Base-by-base conservation (phyloP, 2,797 vertebrate genomes). In the Erethizon dorsatum region DNA sequence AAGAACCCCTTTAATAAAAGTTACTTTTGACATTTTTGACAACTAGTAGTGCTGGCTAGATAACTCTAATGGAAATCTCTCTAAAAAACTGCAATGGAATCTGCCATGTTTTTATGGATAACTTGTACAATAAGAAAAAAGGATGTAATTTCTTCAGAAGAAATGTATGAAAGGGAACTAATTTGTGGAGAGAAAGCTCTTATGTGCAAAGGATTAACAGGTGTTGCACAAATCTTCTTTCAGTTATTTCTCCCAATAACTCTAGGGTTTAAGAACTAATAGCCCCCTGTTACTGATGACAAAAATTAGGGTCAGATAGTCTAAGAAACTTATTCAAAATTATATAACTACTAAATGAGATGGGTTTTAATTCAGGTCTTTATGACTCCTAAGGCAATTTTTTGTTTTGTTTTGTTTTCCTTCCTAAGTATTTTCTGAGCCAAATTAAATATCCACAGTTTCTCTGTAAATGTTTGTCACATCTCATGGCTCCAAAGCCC, bases 131-230 rank as follows among this genome's bases (percentile, higher is more conserved):
- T 69, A 56, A 83, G 41, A 75, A 83, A 50, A 33, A 26, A 82
- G 65, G 47, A 87, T 69, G 20, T 4, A 28, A 87, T n/a, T 69
- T 57, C 63, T 94, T 84, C 73, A 85, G 89, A 90, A 92, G n/a
- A 89, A 88, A 20, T 31, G 2, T 45, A 90, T 79, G 57, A 88
- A 37, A 79, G 12, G 0, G 24, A 84, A 90, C 31, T 92, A 26
- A 57, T 82, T 56, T 92, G 8, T 14, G 7, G 22, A 75, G 22
- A 89, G 65, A 85, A 85, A 83, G 41, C 12, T 83, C 28, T 52
- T 47, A 83, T 6, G 65, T n/a, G 11, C 14, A 15, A 41, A 65
- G 10, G 80, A 52, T 65, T 83, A 92, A 71, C 3, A 77, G 15
- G 57, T 50, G 31, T 24, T 80, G 57, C 33, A 59, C 37, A 86